Evolutionary conservation across 23 tunicate species (phyloP).

Genomic region (Trididemnum clinides): DNA sequence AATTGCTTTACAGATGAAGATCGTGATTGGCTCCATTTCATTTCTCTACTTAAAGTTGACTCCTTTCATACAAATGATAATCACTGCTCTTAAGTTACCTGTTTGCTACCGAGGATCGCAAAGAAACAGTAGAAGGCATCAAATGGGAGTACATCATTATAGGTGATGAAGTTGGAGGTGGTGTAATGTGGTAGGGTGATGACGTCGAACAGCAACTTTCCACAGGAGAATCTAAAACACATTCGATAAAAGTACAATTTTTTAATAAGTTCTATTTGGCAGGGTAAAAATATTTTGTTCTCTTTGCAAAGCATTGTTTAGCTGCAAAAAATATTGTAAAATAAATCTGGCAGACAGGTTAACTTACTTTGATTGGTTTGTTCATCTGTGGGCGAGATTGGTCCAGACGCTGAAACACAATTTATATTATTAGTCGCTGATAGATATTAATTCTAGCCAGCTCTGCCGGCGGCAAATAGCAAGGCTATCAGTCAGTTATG

Average conservation of each 20-base stretch:
- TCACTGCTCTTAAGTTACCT: conserved; percentile 9
- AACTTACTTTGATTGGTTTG: conserved; percentile 10
- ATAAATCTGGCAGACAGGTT: background rate
- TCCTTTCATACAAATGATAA: no score
- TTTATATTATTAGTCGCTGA: no score
- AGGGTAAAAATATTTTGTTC: no score
- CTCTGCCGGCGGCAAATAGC: background rate
- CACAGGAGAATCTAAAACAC: conserved; percentile 60
- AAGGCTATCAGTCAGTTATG: no score
- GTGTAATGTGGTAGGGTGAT: conserved; percentile 63
- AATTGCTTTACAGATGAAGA: no score
- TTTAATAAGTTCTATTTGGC: no score
- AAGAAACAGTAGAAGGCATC: background rate
- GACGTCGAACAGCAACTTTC: conserved; percentile 59
- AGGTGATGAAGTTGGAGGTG: conserved; percentile 70
- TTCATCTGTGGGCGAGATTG: background rate
- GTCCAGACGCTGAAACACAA: conserved; percentile 22
- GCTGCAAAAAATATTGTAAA: no score
- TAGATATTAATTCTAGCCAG: background rate
- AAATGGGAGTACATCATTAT: conserved; percentile 65
- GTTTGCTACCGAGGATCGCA: background rate
- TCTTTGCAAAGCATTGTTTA: no score
- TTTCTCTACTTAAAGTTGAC: no score
- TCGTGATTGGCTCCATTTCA: no score
- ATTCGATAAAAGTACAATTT: background rate